Evolutionary conservation across 2,113 vertebrate genomes (phyloP).

Genomic region (Ophiodon elongatus): DNA sequence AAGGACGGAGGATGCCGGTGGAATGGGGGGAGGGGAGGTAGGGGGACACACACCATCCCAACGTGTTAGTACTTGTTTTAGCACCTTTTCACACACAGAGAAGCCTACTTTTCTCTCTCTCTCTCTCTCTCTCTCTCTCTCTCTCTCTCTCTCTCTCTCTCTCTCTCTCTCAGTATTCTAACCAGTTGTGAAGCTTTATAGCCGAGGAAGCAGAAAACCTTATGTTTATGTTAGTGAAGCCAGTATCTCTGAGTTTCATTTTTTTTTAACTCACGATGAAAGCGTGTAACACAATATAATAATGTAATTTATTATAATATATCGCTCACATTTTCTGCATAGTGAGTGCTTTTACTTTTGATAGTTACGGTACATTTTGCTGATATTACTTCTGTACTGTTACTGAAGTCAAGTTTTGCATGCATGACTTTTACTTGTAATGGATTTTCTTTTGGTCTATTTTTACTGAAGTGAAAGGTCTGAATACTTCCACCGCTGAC

Average conservation of each 20-base stretch:
- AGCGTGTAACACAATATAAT: too few relatives aligned
- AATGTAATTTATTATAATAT: too few relatives aligned
- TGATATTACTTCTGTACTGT: too few relatives aligned
- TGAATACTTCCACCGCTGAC: neutral
- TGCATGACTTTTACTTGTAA: too few relatives aligned
- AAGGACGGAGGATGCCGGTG: neutral
- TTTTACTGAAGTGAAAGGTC: neutral
- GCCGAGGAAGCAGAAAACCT: neutral
- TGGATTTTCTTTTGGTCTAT: too few relatives aligned
- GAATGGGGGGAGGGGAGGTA: neutral
- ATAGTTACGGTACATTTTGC: too few relatives aligned
- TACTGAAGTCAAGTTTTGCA: too few relatives aligned
- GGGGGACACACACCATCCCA: neutral
- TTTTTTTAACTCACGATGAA: too few relatives aligned
- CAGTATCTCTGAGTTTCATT: neutral
- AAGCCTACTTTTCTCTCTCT: neutral
- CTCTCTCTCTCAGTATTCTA: neutral
- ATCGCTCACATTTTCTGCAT: too few relatives aligned
- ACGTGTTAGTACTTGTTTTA: conserved; percentile 8
- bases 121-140: conserved; percentile 7
- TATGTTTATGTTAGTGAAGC: neutral
- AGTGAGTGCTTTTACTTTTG: too few relatives aligned
- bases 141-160: neutral
- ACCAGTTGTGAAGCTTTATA: neutral
- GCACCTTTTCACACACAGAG: neutral